Base-by-base conservation (phyloP, 2,797 vertebrate genomes). In the Alfaro cultratus region DNA sequence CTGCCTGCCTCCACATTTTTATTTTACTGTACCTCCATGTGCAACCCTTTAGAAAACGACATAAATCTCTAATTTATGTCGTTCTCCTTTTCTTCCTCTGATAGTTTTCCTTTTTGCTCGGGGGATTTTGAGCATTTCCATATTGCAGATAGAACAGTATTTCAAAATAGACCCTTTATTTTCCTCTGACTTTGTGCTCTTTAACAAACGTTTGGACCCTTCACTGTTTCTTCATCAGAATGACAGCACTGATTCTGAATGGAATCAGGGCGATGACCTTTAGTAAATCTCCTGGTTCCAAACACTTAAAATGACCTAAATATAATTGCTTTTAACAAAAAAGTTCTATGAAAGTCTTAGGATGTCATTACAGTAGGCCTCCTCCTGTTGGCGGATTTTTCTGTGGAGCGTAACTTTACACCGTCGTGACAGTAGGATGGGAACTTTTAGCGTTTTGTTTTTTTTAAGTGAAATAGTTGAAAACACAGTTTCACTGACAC, bases 111-210 rank as follows among this genome's bases (percentile, higher is more conserved):
- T 51, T 57, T 12, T 45, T 81, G 2, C 74, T 21, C 67, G 26
- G 64, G 64, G 77, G 31, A 11, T 76, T 79, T 34, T 74, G 46
- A 43, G 57, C 12, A 29, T 60, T 13, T 46, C 36, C 34, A 10
- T 26, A 68, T 29, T 21, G 43, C 67, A 57, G 26, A 75, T 53
- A 73, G 81, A 92, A 47, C 75, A 79, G 74, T 70, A 76, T 67
- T 77, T 75, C 0, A 1, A 26, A 16, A 10, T 43, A 67, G 74
- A 76, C 77, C 4, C 29, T 88, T 90, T 85, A 81, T 74, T 88
- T 81, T 83, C 72, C 75, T 84, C 79, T 80, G 64, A 39, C 73
- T 81, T 90, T 83, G 74, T 86, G 51, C 39, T 77, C 70, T 12
- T 49, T 73, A 26, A 18, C 71, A 70, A 80, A 68, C 81, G 41